Base-by-base conservation (phyloP, 2,113 vertebrate species). In the Ia io region DNA sequence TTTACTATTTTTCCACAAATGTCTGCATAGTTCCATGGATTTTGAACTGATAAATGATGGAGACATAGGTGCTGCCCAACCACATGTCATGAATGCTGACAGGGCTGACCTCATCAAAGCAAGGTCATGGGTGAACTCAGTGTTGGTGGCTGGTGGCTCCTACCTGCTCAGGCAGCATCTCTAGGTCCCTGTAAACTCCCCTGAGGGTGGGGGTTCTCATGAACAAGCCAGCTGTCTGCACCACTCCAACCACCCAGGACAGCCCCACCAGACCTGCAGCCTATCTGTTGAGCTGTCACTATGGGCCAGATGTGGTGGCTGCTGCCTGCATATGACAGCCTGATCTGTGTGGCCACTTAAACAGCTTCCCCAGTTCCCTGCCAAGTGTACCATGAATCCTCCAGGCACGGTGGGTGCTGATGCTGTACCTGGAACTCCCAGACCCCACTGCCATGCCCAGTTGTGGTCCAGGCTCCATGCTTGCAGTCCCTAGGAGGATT, bases 341-440 rank as follows among this genome's bases (percentile, higher is more conserved):
- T 14, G 17, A 23, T 59, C 28, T 6, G 12, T 13, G 11, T 2
- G 14, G 35, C 37, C 25, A 0, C 12, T 71, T 32, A 2, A 1
- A n/a, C 9, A 12, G n/a, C 25, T 44, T 71, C 49, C 8, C 5
- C 4, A 13, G 30, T 18, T 53, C 69, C 3, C 30, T 44, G 8
- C 42, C 49, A 47, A n/a, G 17, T 49, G 25, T 23, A 16, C 40
- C 14, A 12, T 9, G 14, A 17, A 25, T 18, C 5, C 37, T 76
- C 47, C 6, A 74, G 16, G 12, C 40, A 51, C 0, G 0, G 30
- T 4, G 9, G 8, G 11, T 12, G 25, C 67, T 20, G 12, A 22
- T 4, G 0, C 49, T 32, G 37, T 4, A 1, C 40, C 22, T 0
- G 2, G 23, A 44, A 40, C 56, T 3, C 22, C 70, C 32, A 44